Evolutionary conservation across 2,888 invertebrate species (phyloP), one percentile per base, ranked within the genome.

Genomic region (Gastracanthus pulcherrimus): DNA sequence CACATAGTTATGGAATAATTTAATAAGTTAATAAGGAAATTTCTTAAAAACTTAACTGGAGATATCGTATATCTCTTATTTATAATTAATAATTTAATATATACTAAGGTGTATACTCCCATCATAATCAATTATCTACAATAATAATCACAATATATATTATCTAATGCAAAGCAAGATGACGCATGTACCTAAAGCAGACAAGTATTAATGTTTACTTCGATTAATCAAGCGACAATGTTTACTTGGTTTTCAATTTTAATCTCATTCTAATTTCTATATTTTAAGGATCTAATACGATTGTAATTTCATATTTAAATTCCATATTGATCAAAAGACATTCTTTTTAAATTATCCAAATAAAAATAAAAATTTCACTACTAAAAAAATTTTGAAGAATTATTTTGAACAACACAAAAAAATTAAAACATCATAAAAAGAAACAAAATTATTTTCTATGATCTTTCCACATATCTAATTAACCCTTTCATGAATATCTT

Each of bases 161-260:
- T 3, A 26, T 48, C n/a, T 62, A 69, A 74, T 31, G 80, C 76
- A 26, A 67, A 71, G 69, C 58, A 51, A 60, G 51, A 48, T 48
- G 38, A 72, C 55, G 23, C 67, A 45, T 41, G 23, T 79, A 71
- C 16, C 16, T 19, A 41, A 75, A 80, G 82, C 69, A 4, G 34
- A 66, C 13, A 76, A 11, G 26, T 13, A 55, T 23, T 55, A 19
- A n/a, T n/a, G n/a, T n/a, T n/a, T 23, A 26, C 19, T 51, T 2
- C 51, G 2, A 51, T 19, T 9, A 16, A 19, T 19, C 19, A 51
- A 51, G 51, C 19, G 51, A 51, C 19, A 51, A 51, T 19, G 51
- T 51, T 51, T 7, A 48, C 19, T 48, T 48, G 48, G n/a, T 48
- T 48, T 19, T 16, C 19, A 16, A 11, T 48, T 19, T 48, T 48